These are phyloP conservation scores for Geococcyx californianus DNA, from an alignment of 2,113 vertebrate species.

Conservation along the genomic window DNA sequence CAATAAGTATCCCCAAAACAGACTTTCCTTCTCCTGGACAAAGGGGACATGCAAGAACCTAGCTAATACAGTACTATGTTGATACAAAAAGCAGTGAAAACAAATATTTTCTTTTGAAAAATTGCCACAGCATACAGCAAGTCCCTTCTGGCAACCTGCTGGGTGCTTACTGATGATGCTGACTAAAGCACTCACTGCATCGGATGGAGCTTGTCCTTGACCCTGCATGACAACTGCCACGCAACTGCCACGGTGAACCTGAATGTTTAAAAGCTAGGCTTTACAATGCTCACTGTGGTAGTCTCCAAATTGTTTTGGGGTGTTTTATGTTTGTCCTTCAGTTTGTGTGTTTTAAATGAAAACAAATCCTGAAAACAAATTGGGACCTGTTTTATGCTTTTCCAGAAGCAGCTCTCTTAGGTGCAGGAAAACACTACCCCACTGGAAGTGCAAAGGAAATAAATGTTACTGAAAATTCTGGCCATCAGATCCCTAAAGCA, in stretches of 20 bases:
- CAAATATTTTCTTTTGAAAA: neutral
- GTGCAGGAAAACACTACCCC: neutral
- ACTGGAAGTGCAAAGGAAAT: neutral
- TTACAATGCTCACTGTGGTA: neutral
- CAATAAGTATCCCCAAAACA: neutral
- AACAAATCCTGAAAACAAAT: neutral
- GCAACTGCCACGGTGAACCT: neutral
- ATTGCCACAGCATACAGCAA: neutral
- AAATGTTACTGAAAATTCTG: neutral
- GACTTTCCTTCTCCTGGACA: neutral
- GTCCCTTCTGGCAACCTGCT: neutral
- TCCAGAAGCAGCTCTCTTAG: neutral
- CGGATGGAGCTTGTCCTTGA: neutral
- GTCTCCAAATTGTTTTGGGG: neutral
- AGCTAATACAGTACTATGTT: neutral
- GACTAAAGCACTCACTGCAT: neutral
- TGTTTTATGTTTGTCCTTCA: neutral
- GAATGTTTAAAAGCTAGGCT: neutral
- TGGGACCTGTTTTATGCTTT: neutral
- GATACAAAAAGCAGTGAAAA: neutral
- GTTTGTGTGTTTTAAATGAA: slow-evolving; percentile 14
- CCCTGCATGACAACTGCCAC: neutral
- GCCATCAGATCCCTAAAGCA: neutral
- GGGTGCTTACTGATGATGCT: neutral
- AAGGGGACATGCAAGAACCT: neutral